Percentiles rank a stretch among this genome's conserved stretches.
Evolutionary conservation across 2,888 invertebrate genomes (phyloP).

Genomic region (Pristionchus japonicus): DNA sequence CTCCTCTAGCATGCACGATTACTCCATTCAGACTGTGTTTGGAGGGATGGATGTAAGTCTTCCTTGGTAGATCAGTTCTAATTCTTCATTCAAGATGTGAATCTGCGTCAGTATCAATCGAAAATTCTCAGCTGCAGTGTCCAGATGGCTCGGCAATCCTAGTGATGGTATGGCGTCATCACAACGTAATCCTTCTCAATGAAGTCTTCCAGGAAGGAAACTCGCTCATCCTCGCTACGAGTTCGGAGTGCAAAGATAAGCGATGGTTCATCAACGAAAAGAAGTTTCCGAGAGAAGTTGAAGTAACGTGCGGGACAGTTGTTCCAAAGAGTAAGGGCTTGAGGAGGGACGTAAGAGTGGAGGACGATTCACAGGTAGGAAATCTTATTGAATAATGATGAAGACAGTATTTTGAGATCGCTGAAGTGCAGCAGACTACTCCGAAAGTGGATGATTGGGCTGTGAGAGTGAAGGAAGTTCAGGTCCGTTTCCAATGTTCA

Average conservation of each 20-base stretch:
- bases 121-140: neutral
- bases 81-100: neutral
- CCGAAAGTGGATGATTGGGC: neutral
- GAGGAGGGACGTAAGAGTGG: neutral
- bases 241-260: slow-evolving; percentile 19
- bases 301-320: slow-evolving; percentile 16
- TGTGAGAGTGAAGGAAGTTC: neutral
- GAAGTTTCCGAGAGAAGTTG: neutral
- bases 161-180: neutral
- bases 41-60: slow-evolving; percentile 36
- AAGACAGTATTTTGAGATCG: neutral
- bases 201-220: neutral
- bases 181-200: neutral
- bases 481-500: neutral
- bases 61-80: neutral
- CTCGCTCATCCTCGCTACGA: neutral
- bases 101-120: neutral
- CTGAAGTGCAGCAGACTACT: neutral
- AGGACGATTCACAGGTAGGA: neutral
- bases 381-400: neutral
- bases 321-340: neutral
- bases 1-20: neutral
- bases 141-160: neutral
- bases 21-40: neutral
- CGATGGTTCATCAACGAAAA: neutral